Conservation (phyloP, 2,797 vertebrate genomes). For the Siniperca obscura region DNA sequence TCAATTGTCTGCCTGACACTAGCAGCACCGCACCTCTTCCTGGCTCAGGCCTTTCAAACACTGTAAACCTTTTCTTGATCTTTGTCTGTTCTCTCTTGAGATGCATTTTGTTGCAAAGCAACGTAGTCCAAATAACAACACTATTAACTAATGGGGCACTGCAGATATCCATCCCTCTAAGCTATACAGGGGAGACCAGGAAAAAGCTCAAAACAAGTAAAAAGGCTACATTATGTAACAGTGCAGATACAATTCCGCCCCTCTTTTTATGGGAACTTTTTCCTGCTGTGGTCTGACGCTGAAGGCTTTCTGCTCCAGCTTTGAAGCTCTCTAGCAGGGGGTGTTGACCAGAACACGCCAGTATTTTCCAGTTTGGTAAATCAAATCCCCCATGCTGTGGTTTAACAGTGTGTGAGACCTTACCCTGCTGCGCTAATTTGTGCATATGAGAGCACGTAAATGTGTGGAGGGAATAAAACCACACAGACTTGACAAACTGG, state of each 20-base stretch:
- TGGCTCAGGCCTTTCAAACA: constrained; percentile 31
- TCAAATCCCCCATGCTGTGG: neutral
- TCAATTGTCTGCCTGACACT: constrained; percentile 47
- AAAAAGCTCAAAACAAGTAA: neutral
- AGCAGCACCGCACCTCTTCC: constrained; percentile 58
- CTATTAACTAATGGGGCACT: too few relatives aligned
- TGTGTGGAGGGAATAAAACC: neutral
- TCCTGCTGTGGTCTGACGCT: constrained; percentile 16
- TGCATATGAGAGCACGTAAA: neutral
- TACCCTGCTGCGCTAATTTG: neutral
- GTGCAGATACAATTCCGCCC: neutral
- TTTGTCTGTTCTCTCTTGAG: neutral
- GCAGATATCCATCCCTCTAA: neutral
- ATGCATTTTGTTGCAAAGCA: constrained; percentile 1
- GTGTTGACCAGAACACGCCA: neutral
- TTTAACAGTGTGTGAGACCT: neutral
- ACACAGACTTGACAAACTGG: neutral
- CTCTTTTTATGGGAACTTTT: constrained; percentile 2
- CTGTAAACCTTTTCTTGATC: neutral
- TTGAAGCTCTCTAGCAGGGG: neutral
- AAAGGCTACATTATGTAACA: neutral
- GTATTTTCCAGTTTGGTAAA: constrained; percentile 11
- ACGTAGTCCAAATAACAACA: neutral
- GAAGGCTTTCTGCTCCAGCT: constrained; percentile 6
- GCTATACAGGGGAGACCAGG: neutral